Percentiles rank a stretch among this genome's conserved stretches.
Evolutionary conservation across 2,888 invertebrate genomes (phyloP).

Genomic region (Dichetophora obliterata): DNA sequence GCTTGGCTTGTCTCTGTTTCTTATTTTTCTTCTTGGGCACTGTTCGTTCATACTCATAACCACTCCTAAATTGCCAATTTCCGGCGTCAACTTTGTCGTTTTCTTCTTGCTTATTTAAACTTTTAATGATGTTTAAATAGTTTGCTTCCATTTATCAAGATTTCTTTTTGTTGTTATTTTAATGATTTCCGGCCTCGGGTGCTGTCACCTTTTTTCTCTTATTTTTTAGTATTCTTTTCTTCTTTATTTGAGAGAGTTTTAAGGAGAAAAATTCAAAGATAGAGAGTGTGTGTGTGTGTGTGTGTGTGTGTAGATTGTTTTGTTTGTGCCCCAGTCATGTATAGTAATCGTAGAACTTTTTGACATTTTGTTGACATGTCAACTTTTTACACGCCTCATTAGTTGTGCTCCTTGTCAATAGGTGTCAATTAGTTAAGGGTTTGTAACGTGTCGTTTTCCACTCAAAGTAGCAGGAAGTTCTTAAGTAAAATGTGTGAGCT

Average conservation of each 20-base stretch:
- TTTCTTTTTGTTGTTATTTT: slow-evolving; percentile 7
- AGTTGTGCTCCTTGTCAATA: slow-evolving; percentile 4
- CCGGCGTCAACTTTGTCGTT: neutral
- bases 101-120: neutral
- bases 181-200: neutral
- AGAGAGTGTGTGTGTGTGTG: no score
- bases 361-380: slow-evolving; percentile 23
- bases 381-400: slow-evolving; percentile 21
- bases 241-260: neutral
- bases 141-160: slow-evolving; percentile 21
- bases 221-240: neutral
- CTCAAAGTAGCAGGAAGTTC: neutral
- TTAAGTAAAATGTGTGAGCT: neutral
- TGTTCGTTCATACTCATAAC: neutral
- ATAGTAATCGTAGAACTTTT: slow-evolving; percentile 8
- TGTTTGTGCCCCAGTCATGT: neutral
- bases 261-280: no score
- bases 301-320: neutral
- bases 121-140: slow-evolving; percentile 30
- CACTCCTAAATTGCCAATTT: neutral
- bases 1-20: neutral
- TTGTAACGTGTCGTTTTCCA: neutral
- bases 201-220: neutral
- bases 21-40: neutral
- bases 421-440: slow-evolving; percentile 8